These are phyloP conservation scores for Hyperopisus bebe DNA, from an alignment of 2,113 vertebrate species.

Conservation along the genomic window DNA sequence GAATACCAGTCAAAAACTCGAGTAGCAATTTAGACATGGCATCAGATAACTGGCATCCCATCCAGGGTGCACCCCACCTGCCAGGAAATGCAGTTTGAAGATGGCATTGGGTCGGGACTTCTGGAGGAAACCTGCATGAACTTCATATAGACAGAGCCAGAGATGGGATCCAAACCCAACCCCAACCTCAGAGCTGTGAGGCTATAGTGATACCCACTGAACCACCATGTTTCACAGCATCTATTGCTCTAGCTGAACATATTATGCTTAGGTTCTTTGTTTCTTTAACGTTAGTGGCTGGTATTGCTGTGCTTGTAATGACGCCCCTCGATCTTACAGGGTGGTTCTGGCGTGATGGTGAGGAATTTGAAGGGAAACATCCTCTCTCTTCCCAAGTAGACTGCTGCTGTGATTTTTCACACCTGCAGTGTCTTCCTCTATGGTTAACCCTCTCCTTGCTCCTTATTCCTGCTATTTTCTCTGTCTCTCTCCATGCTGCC, in stretches of 20 bases:
- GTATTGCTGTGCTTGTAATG: not conserved
- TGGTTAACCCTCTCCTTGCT: not conserved
- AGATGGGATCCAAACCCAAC: not conserved
- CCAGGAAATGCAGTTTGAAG: not conserved
- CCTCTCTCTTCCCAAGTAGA: not conserved
- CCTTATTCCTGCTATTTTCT: not conserved
- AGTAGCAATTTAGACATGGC: not conserved
- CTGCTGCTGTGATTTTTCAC: not conserved
- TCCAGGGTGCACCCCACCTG: not conserved
- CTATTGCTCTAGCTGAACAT: not conserved
- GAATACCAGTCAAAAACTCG: not conserved
- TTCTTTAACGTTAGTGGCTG: not conserved
- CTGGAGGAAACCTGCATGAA: not conserved
- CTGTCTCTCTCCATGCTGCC: slow-evolving; percentile 4
- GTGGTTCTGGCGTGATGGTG: not conserved
- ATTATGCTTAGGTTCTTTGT: not conserved
- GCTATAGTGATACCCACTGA: not conserved
- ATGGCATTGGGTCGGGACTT: not conserved
- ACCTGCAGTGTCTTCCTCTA: not conserved
- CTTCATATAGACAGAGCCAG: not conserved
- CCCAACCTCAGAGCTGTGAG: not conserved
- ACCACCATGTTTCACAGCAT: not conserved
- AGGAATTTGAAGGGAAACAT: not conserved
- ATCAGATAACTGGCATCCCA: not conserved
- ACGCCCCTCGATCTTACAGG: not conserved